A percentile compares a stretch with the other conserved stretches of the same genome.
Evolutionary conservation across 1,140 invertebrate species (phyloP).

Genomic region (Pseudoatta argentina): DNA sequence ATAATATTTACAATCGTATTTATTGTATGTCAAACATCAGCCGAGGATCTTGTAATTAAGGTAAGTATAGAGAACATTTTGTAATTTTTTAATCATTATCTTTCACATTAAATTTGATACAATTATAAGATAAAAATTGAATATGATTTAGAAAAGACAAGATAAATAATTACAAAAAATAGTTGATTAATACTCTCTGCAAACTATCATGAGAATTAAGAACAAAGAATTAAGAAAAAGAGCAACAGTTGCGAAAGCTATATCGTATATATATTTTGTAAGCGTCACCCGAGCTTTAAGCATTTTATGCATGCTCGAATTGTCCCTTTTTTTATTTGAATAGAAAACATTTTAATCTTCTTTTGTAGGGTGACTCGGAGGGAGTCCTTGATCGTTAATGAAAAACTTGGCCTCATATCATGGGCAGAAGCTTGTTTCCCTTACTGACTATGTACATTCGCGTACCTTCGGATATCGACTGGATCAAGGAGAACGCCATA

Average conservation of each 20-base stretch:
- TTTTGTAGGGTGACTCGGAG: constrained; percentile 86
- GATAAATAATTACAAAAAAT: background rate
- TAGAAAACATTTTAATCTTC: constrained; percentile 35
- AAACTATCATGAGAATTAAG: background rate
- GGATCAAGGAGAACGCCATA: constrained; percentile 62
- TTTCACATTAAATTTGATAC: background rate
- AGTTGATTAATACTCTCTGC: background rate
- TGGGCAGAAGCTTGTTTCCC: constrained; percentile 83
- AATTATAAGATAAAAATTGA: background rate
- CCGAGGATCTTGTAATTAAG: constrained; percentile 66
- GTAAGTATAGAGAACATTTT: constrained; percentile 46
- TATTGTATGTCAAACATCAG: constrained; percentile 51
- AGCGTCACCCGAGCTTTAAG: background rate
- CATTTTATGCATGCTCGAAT: constrained; percentile 24
- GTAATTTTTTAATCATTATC: background rate
- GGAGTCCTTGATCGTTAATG: constrained; percentile 84
- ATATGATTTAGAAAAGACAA: background rate
- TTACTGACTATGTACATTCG: constrained; percentile 79
- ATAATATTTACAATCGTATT: constrained; percentile 61
- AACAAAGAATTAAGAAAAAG: background rate
- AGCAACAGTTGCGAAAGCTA: constrained; percentile 1
- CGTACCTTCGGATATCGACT: constrained; percentile 72
- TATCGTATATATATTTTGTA: background rate
- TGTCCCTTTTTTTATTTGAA: background rate
- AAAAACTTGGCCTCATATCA: constrained; percentile 84